phyloP scores from a whole-genome alignment of 2,797 vertebrate genomes.

The Pogonophryne albipinna region DNA sequence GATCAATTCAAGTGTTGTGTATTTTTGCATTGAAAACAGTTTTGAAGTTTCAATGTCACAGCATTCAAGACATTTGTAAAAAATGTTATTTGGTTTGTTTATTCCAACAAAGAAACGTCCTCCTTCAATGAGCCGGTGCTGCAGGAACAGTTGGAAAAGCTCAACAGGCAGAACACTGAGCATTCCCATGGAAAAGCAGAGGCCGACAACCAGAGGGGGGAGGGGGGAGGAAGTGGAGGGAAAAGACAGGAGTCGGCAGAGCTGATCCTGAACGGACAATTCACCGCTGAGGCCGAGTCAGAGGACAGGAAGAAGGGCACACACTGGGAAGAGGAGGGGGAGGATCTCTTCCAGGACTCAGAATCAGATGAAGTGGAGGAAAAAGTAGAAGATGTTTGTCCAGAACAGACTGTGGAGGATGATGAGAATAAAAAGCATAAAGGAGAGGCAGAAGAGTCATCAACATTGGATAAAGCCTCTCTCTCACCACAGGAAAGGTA shows the following conservation, averaged over 20 bases:
- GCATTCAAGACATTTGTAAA: background rate
- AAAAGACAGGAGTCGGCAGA: conserved; percentile 31
- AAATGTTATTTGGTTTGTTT: conserved; percentile 14
- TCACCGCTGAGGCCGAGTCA: background rate
- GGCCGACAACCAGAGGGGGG: conserved; percentile 40
- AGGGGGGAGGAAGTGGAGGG: conserved; percentile 36
- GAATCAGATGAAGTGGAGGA: conserved; percentile 57
- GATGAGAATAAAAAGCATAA: conserved; percentile 41
- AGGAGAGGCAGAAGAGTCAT: conserved; percentile 15
- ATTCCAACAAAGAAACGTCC: conserved; percentile 76
- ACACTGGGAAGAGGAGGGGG: conserved; percentile 39
- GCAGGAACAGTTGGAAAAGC: conserved; percentile 85
- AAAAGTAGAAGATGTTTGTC: conserved; percentile 21
- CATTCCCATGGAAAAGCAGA: conserved; percentile 63
- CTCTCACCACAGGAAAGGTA: conserved; percentile 70
- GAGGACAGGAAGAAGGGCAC: conserved; percentile 31
- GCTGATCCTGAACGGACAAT: conserved; percentile 62
- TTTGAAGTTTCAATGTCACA: background rate
- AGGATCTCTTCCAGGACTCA: conserved; percentile 44
- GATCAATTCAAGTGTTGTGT: background rate
- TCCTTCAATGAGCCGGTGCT: conserved; percentile 72
- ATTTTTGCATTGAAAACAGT: background rate
- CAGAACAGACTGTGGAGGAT: conserved; percentile 33
- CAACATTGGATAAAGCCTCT: conserved; percentile 35
- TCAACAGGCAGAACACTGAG: conserved; percentile 89